These are phyloP conservation scores for Rhopalosiphum maidis DNA, from an alignment of 1,140 invertebrate genomes.

Conservation along the genomic window DNA sequence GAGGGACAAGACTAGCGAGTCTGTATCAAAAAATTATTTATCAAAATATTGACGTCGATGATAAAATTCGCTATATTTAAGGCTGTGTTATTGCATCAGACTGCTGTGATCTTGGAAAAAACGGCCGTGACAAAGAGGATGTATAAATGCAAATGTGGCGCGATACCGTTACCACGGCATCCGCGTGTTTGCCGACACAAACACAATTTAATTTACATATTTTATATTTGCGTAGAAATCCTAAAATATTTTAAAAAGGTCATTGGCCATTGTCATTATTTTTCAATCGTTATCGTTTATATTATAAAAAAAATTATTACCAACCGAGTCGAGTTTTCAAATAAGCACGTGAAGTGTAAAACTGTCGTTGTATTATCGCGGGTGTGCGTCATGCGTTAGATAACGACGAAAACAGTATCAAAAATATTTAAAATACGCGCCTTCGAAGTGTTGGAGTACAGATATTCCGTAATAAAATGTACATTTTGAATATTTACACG, in stretches of 20 bases:
- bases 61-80: neutral
- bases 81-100: neutral
- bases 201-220: neutral
- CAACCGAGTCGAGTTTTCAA: neutral
- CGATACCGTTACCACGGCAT: conserved; percentile 28
- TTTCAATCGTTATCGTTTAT: neutral
- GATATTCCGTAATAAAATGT: neutral
- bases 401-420: neutral
- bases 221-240: no score
- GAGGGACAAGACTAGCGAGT: neutral
- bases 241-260: no score
- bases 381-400: neutral
- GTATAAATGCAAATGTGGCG: neutral
- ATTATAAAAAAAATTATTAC: neutral
- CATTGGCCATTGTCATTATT: neutral
- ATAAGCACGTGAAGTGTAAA: neutral
- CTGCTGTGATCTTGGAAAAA: conserved; percentile 23
- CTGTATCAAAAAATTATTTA: conserved; percentile 16
- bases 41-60: conserved; percentile 51
- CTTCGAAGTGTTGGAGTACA: neutral
- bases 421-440: neutral
- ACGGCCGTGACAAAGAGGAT: neutral
- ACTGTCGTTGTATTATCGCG: neutral
- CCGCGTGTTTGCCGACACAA: neutral
- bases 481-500: neutral